Conservation (phyloP, 2,888 invertebrate genomes). For the Baronia brevicornis region DNA sequence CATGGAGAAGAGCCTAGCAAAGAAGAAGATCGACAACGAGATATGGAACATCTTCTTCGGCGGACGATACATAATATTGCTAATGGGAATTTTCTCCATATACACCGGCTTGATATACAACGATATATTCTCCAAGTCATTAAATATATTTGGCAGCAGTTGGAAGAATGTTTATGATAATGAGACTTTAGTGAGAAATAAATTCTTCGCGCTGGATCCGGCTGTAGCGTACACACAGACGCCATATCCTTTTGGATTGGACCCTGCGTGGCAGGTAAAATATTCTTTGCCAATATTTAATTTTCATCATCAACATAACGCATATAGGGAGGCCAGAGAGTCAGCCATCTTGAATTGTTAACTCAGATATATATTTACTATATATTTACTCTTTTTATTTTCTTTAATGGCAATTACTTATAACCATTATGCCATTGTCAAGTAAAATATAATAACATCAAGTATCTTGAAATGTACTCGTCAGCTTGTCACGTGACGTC, state of each 20-base stretch:
- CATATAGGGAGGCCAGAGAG: no score
- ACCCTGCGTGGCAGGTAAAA: slow-evolving; percentile 81
- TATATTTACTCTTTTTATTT: no score
- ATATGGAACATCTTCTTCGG: slow-evolving; percentile 84
- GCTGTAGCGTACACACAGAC: slow-evolving; percentile 46
- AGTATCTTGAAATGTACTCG: no score
- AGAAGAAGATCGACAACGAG: slow-evolving; percentile 73
- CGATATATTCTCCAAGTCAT: slow-evolving; percentile 81
- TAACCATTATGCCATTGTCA: no score
- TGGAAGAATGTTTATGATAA: slow-evolving; percentile 70
- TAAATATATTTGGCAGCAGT: slow-evolving; percentile 81
- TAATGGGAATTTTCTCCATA: slow-evolving; percentile 84
- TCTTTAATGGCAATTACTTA: no score
- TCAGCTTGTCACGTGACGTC: no score
- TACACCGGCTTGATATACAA: slow-evolving; percentile 86
- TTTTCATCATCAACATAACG: no score
- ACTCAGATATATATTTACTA: no score
- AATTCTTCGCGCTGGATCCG: slow-evolving; percentile 62
- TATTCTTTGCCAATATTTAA: slow-evolving; percentile 1
- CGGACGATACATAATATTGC: slow-evolving; percentile 82
- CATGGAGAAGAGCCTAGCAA: slow-evolving; percentile 75
- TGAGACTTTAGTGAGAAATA: slow-evolving; percentile 35
- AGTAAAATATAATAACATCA: no score
- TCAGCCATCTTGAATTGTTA: no score
- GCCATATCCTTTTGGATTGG: slow-evolving; percentile 82